Percentiles rank a stretch among this genome's conserved stretches.
These are phyloP conservation scores for Chorisops tibialis DNA, from an alignment of 2,888 invertebrate genomes.

Conservation along the genomic window DNA sequence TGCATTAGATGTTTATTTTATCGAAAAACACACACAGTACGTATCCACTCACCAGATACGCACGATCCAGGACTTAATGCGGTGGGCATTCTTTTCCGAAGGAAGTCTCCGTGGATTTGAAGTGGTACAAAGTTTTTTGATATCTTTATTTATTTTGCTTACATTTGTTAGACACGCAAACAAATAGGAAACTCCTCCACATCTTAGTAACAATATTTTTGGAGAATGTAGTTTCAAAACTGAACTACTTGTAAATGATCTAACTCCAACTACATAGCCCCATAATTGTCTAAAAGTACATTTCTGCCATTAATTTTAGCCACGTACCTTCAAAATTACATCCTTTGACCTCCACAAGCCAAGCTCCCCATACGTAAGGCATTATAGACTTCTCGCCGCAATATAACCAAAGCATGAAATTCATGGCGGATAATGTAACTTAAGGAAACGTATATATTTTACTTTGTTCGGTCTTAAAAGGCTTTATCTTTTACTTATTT, in stretches of 20 bases:
- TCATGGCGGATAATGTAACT: constrained; percentile 29
- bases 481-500: constrained; percentile 30
- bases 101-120: neutral
- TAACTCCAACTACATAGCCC: too few relatives aligned
- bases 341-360: constrained; percentile 8
- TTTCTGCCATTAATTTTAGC: neutral
- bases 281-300: too few relatives aligned
- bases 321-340: neutral
- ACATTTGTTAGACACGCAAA: neutral
- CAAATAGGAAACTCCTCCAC: too few relatives aligned
- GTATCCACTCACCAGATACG: neutral
- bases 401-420: constrained; percentile 9
- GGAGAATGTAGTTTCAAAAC: too few relatives aligned
- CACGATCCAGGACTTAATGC: too few relatives aligned
- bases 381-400: neutral
- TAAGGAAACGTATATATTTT: constrained; percentile 31
- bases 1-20: constrained; percentile 30
- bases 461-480: constrained; percentile 30
- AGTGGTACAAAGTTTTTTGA: neutral
- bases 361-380: neutral
- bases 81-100: neutral
- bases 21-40: constrained; percentile 22
- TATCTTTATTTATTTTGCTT: neutral
- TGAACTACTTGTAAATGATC: too few relatives aligned
- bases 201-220: too few relatives aligned